A percentile compares a stretch with the other conserved stretches of the same genome.
These are phyloP conservation scores for Drosophila atroscutellata DNA, from an alignment of 2,888 invertebrate species.

Conservation along the genomic window DNA sequence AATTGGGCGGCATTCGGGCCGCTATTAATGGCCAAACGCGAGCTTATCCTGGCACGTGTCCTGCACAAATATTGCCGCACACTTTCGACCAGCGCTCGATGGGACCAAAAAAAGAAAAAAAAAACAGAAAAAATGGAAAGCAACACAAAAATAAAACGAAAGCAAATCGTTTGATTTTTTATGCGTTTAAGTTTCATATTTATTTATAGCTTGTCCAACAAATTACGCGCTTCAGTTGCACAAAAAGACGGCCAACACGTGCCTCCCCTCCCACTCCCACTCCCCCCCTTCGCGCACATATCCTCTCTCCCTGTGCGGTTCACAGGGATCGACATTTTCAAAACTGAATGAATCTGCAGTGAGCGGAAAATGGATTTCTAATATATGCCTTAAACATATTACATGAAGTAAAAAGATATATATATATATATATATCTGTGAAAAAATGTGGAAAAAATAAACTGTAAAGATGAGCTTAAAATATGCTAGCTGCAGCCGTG, in stretches of 20 bases:
- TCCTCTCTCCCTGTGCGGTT: background rate
- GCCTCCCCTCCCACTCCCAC: slow-evolving; percentile 29
- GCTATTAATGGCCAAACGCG: slow-evolving; percentile 57
- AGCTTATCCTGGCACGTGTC: slow-evolving; percentile 59
- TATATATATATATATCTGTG: slow-evolving; percentile 11
- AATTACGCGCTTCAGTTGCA: slow-evolving; percentile 77
- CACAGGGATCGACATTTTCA: slow-evolving; percentile 72
- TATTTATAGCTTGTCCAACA: slow-evolving; percentile 79
- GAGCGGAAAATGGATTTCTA: slow-evolving; percentile 85
- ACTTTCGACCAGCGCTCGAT: slow-evolving; percentile 32
- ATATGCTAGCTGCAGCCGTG: slow-evolving; percentile 54
- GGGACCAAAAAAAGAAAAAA: slow-evolving; percentile 1
- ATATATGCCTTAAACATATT: slow-evolving; percentile 70
- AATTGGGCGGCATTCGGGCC: slow-evolving; percentile 36
- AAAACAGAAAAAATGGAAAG: slow-evolving; percentile 1
- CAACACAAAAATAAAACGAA: slow-evolving; percentile 45
- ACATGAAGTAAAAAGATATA: slow-evolving; percentile 34
- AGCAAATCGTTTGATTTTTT: slow-evolving; percentile 68
- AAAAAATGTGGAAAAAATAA: slow-evolving; percentile 21
- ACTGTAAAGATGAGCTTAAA: slow-evolving; percentile 55
- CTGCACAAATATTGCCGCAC: slow-evolving; percentile 47
- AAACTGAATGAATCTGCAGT: slow-evolving; percentile 84
- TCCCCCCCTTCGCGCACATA: slow-evolving; percentile 1
- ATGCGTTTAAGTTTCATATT: slow-evolving; percentile 70
- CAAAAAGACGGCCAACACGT: slow-evolving; percentile 72